Conservation (phyloP, 2,888 invertebrate genomes). For the Macroteleia sp. region DNA sequence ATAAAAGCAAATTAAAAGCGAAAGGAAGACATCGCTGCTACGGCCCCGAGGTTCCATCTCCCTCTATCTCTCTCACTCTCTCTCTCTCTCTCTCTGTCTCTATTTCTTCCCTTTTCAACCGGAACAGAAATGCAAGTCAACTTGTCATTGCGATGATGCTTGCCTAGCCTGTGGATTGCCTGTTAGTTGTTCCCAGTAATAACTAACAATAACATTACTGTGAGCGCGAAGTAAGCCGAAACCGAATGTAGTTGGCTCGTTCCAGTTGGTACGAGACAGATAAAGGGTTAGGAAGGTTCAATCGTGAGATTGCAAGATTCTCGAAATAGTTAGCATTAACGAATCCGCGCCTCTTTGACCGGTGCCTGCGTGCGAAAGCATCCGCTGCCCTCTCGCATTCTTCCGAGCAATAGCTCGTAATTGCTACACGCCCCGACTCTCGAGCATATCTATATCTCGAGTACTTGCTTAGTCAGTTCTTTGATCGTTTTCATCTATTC, state of each 20-base stretch:
- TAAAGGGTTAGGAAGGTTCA: conserved; percentile 73
- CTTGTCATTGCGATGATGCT: conserved; percentile 67
- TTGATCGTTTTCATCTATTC: conserved; percentile 42
- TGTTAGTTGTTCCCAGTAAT: conserved; percentile 66
- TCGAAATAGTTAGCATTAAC: conserved; percentile 77
- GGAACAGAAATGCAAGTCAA: conserved; percentile 29
- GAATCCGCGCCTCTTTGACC: conserved; percentile 66
- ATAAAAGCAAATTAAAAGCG: conserved; percentile 71
- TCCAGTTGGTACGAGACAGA: conserved; percentile 71
- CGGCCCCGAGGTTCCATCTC: conserved; percentile 65
- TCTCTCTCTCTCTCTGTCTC: too few species aligned
- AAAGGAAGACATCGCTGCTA: conserved; percentile 70
- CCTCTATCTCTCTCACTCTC: too few species aligned
- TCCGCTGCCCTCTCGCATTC: conserved; percentile 58
- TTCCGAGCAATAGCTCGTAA: conserved; percentile 64
- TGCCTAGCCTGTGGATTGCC: conserved; percentile 63
- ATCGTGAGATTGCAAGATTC: conserved; percentile 76
- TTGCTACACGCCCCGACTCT: conserved; percentile 67
- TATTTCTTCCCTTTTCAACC: neutral
- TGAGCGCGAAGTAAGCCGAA: conserved; percentile 14
- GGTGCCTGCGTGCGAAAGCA: conserved; percentile 65
- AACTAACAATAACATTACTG: conserved; percentile 72
- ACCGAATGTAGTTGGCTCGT: conserved; percentile 53
- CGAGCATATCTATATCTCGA: conserved; percentile 60
- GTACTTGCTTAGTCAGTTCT: conserved; percentile 53